Evolutionary conservation across 2,113 vertebrate genomes (phyloP), one percentile per base, ranked within the genome.

Genomic region (Ivindomyrus marchei): DNA sequence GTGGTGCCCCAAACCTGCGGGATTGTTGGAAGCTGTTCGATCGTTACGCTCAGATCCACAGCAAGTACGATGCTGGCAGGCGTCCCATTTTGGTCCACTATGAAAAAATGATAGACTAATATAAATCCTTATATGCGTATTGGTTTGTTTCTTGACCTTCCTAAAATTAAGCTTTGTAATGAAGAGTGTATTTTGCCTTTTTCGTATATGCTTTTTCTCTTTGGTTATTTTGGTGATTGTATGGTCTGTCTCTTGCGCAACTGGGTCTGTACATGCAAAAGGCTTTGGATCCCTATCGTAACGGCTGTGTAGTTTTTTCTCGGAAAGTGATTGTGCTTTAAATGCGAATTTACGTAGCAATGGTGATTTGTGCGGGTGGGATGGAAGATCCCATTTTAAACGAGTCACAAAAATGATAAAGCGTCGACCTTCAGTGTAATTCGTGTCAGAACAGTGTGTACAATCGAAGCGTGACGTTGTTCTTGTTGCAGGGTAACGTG

Each of bases 1-100:
- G 49, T 27, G 39, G 2, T 27, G 31, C 24, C 39, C 46, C 39
- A 58, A 42, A 27, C 36, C 53, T 11, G n/a, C 27, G 27, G 62
- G 62, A 70, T 66, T 53, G 31, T 47, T 53, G 47, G 46, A 70
- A 80, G 50, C 50, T 53, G 24, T 70, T 88, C 66, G 36, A 42
- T 70, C 56, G 62, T 62, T 90, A 58, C 42, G 21, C 42, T 74
- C 46, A 74, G 42, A 49, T 88, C 47, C 24, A 89, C 90, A 88
- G 91, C 85, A 52, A 90, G 62, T 91, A 50, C 56, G 85, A 53
- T 86, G 85, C 49, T 92, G 90, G 90, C 89, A 87, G 89, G 92
- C 93, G 91, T 92, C 42, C 92, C 92, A 90, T 89, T 80, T 89
- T 89, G 86, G 90, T 91, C 53, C 88, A 89, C 70, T 42, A 53